Conservation (phyloP, 2,888 invertebrate species). For the Tanytarsus gracilentus region DNA sequence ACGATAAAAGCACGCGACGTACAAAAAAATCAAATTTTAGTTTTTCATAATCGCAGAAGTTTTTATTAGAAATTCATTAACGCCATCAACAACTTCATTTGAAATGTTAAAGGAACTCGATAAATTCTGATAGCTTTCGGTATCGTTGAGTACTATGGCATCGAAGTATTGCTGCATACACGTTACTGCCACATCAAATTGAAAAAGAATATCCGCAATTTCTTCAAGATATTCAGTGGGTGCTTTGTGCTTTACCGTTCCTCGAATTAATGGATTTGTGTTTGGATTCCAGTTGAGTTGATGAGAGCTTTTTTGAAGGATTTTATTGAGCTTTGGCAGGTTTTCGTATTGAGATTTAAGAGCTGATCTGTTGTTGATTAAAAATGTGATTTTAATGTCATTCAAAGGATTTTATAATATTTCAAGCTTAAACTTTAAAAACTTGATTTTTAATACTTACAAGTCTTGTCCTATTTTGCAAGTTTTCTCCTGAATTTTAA, state of each 20-base stretch:
- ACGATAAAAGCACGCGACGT: too few species aligned
- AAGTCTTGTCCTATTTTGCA: background rate
- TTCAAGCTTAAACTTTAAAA: background rate
- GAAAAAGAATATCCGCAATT: slow-evolving; percentile 3
- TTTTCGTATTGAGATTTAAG: background rate
- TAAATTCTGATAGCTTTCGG: background rate
- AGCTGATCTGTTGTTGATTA: background rate
- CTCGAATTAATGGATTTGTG: background rate
- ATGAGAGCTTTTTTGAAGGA: background rate
- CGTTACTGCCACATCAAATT: background rate
- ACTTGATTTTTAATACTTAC: background rate
- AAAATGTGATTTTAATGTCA: background rate
- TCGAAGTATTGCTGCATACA: slow-evolving; percentile 5
- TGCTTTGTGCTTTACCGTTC: background rate
- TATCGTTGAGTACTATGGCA: background rate
- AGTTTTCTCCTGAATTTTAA: background rate
- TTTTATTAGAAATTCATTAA: slow-evolving; percentile 10
- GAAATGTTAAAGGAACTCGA: slow-evolving; percentile 5
- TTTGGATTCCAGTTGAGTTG: background rate
- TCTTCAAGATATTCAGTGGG: background rate
- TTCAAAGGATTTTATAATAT: background rate
- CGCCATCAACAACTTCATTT: background rate
- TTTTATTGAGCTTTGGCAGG: background rate
- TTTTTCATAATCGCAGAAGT: background rate
- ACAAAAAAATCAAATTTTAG: too few species aligned